These are phyloP conservation scores for Nymphalis io DNA, from an alignment of 1,140 invertebrate species.

Conservation along the genomic window DNA sequence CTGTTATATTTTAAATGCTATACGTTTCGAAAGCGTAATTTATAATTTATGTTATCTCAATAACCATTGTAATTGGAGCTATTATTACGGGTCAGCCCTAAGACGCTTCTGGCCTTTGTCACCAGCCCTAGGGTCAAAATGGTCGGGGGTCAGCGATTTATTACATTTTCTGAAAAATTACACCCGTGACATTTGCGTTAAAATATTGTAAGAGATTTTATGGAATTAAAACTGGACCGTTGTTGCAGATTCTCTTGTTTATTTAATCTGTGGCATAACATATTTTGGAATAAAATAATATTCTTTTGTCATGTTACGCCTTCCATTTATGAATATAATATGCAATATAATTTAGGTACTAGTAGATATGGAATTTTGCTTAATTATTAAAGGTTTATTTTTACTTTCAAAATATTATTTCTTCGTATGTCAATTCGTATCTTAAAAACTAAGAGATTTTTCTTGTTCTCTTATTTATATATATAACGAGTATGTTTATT, in stretches of 20 bases:
- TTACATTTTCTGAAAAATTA: constrained; percentile 65
- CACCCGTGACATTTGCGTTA: constrained; percentile 61
- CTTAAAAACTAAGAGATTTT: no score
- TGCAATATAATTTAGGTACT: no score
- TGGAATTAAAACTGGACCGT: constrained; percentile 24
- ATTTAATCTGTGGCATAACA: not conserved
- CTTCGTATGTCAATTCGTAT: no score
- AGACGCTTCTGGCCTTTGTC: constrained; percentile 63
- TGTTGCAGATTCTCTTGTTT: not conserved
- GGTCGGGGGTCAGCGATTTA: constrained; percentile 74
- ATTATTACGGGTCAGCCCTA: constrained; percentile 74
- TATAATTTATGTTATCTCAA: constrained; percentile 76
- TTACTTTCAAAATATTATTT: no score
- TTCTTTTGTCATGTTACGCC: no score
- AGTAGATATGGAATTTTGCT: no score
- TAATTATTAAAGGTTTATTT: no score
- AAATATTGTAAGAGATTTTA: constrained; percentile 45
- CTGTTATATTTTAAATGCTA: constrained; percentile 13
- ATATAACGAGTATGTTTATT: no score
- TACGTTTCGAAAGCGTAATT: constrained; percentile 54
- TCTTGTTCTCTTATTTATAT: no score
- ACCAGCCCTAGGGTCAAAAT: constrained; percentile 65
- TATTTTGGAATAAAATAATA: no score
- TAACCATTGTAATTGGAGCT: constrained; percentile 67
- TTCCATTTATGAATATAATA: no score